phyloP scores from a whole-genome alignment of 1,140 invertebrate genomes.

The Macrostomum lignano region DNA sequence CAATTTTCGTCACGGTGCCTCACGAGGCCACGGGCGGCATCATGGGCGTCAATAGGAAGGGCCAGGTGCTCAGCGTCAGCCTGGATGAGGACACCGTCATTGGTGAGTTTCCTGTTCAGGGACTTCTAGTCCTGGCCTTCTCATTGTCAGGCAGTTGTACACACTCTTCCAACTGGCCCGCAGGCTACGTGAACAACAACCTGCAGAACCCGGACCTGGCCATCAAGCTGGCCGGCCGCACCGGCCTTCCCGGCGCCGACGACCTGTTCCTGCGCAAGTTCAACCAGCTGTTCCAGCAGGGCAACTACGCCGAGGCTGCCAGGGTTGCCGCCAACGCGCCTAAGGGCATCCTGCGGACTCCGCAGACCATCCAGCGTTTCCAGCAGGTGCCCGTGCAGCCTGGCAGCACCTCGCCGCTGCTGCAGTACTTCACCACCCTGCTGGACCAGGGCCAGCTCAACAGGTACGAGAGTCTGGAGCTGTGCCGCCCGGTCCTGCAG shows the following conservation, averaged over 20 bases:
- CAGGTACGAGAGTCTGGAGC: conserved; percentile 86
- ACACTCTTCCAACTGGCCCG: too few species aligned
- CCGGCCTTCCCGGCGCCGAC: conserved; percentile 81
- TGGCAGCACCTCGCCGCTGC: conserved; percentile 68
- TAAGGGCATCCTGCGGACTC: conserved; percentile 78
- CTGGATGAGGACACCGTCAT: conserved; percentile 6
- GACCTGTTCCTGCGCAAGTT: conserved; percentile 91
- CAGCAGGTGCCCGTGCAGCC: conserved; percentile 73
- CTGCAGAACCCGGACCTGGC: conserved; percentile 90
- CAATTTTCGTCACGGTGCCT: conserved; percentile 91
- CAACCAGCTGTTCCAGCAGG: conserved; percentile 65
- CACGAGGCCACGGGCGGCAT: conserved; percentile 82
- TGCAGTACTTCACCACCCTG: conserved; percentile 94
- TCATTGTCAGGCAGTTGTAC: too few species aligned
- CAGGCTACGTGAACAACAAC: conserved; percentile 64
- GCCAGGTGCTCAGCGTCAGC: too few species aligned
- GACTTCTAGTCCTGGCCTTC: too few species aligned
- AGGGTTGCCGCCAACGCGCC: conserved; percentile 93
- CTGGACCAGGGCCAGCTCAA: conserved; percentile 73
- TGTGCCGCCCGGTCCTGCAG: conserved; percentile 60
- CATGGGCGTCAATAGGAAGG: conserved; percentile 91
- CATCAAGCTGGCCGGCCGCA: conserved; percentile 65
- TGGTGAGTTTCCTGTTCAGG: too few species aligned
- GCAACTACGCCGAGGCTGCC: conserved; percentile 78
- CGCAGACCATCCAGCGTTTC: conserved; percentile 85